phyloP scores from a whole-genome alignment of 2,113 vertebrate species.

The Podarcis cretensis region DNA sequence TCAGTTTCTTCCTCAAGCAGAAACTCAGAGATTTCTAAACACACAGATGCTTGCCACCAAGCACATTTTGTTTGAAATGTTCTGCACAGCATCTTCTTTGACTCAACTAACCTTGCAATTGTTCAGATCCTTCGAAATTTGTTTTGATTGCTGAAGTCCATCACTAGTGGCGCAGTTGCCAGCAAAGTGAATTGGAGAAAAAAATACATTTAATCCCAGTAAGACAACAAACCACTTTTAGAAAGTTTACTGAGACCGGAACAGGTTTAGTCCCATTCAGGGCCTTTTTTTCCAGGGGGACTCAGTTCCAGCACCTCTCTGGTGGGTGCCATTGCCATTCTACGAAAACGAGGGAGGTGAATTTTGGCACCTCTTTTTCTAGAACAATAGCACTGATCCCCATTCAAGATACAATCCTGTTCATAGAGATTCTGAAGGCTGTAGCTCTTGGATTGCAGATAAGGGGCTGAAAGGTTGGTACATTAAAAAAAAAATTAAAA shows the following conservation, averaged over 20 bases:
- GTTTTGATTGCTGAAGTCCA: constrained; percentile 66
- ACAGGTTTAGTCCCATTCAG: constrained; percentile 33
- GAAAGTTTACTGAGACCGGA: constrained; percentile 42
- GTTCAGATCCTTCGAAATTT: constrained; percentile 62
- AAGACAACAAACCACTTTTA: constrained; percentile 56
- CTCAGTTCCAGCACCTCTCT: no score
- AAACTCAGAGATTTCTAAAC: constrained; percentile 67
- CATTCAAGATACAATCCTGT: not conserved
- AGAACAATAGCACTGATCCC: no score
- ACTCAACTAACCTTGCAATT: constrained; percentile 66
- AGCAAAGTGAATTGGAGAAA: constrained; percentile 66
- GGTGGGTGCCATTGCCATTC: no score
- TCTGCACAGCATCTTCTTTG: constrained; percentile 69
- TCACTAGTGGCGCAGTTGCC: constrained; percentile 62
- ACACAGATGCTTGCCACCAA: constrained; percentile 66
- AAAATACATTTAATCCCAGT: constrained; percentile 53
- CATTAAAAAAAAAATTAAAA: no score
- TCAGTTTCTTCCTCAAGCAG: constrained; percentile 66
- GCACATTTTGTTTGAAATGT: constrained; percentile 71
- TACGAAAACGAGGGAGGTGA: no score
- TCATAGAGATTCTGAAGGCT: not conserved
- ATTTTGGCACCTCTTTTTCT: no score
- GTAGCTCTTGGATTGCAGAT: not conserved
- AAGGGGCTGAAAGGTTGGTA: no score
- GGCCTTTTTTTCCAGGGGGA: no score